A percentile compares a stretch with the other conserved stretches of the same genome.
phyloP scores from a whole-genome alignment of 2,888 invertebrate species.

The Blomia tropicalis region DNA sequence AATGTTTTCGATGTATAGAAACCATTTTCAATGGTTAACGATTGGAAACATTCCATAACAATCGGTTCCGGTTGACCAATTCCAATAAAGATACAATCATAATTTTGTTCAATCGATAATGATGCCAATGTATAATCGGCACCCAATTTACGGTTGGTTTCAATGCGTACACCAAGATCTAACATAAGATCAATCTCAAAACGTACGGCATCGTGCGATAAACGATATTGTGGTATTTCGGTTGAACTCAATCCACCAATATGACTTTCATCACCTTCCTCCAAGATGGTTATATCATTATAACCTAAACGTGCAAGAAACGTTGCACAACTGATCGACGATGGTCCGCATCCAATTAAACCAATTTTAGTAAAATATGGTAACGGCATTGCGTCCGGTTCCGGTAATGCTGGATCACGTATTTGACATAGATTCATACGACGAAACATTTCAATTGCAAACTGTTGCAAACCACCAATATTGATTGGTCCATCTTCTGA shows the following conservation, averaged over 20 bases:
- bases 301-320: slow-evolving; percentile 87
- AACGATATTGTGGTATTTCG: slow-evolving; percentile 91
- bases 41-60: slow-evolving; percentile 55
- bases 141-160: slow-evolving; percentile 53
- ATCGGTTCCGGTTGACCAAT: slow-evolving; percentile 69
- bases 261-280: slow-evolving; percentile 63
- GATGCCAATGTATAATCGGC: slow-evolving; percentile 41
- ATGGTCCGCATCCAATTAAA: slow-evolving; percentile 84
- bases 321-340: slow-evolving; percentile 87
- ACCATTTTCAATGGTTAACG: slow-evolving; percentile 58
- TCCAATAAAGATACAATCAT: slow-evolving; percentile 54
- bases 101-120: slow-evolving; percentile 44
- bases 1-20: slow-evolving; percentile 91
- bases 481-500: slow-evolving; percentile 95
- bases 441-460: slow-evolving; percentile 88
- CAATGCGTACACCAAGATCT: slow-evolving; percentile 71
- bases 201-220: slow-evolving; percentile 77
- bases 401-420: slow-evolving; percentile 50
- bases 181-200: slow-evolving; percentile 79
- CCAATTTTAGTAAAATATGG: slow-evolving; percentile 53
- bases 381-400: slow-evolving; percentile 32
- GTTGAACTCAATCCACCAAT: slow-evolving; percentile 82
- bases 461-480: slow-evolving; percentile 94
- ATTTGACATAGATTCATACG: slow-evolving; percentile 81
- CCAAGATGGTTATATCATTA: slow-evolving; percentile 73